phyloP scores from a whole-genome alignment of 2,797 vertebrate species.

The Myotis daubentonii region DNA sequence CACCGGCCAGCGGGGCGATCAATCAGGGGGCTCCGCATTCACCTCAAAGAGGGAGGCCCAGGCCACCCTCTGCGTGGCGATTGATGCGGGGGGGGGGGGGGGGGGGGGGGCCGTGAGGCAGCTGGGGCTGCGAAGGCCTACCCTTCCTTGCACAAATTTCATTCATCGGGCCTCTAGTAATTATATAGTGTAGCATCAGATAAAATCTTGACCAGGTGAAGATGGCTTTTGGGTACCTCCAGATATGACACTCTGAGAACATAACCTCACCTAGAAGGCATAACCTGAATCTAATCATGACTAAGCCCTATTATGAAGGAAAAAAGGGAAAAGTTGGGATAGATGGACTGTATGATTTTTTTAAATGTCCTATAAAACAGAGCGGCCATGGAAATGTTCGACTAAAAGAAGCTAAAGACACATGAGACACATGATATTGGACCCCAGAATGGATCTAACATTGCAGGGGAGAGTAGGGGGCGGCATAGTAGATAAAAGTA shows the following conservation, averaged over 20 bases:
- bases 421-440: neutral
- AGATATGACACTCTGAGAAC: neutral
- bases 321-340: neutral
- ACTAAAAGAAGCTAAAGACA: slow-evolving; percentile 15
- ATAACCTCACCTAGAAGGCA: neutral
- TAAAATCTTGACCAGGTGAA: neutral
- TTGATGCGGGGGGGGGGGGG: no score
- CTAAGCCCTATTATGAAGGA: neutral
- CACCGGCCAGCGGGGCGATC: no score
- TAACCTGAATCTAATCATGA: slow-evolving; percentile 13
- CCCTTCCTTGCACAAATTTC: no score
- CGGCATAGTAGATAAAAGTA: neutral
- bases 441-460: neutral
- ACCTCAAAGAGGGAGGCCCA: no score
- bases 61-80: no score
- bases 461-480: neutral
- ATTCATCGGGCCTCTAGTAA: neutral
- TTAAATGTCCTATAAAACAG: neutral
- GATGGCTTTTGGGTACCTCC: neutral
- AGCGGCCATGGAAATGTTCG: neutral
- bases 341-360: neutral
- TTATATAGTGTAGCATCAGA: neutral
- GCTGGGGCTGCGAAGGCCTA: no score
- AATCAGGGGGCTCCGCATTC: no score
- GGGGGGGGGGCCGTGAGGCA: no score